A percentile compares a stretch with the other conserved stretches of the same genome.
Evolutionary conservation across 1,140 invertebrate genomes (phyloP).

Genomic region (Chelonus insularis): DNA sequence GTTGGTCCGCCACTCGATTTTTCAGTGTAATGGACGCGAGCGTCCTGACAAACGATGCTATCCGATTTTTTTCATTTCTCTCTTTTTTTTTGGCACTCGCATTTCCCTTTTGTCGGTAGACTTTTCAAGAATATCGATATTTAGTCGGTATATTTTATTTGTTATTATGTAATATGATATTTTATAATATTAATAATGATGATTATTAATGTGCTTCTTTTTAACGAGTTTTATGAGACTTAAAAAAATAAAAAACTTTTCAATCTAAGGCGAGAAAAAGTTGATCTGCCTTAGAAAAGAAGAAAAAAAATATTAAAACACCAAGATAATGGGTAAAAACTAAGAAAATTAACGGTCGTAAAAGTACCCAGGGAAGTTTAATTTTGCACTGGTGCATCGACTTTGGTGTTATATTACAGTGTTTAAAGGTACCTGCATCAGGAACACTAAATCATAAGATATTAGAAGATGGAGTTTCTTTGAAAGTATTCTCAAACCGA

Average conservation of each 20-base stretch:
- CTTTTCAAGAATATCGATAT: too few relatives aligned
- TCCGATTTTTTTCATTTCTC: constrained; percentile 33
- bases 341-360: constrained; percentile 4
- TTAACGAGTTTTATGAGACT: too few relatives aligned
- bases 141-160: too few relatives aligned
- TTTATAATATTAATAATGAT: too few relatives aligned
- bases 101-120: neutral
- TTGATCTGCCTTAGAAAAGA: too few relatives aligned
- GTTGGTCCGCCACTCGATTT: constrained; percentile 52
- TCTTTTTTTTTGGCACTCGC: neutral
- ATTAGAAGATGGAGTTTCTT: constrained; percentile 45
- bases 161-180: too few relatives aligned
- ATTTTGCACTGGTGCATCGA: constrained; percentile 48
- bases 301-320: too few relatives aligned
- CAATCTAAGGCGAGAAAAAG: too few relatives aligned
- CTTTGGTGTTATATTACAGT: constrained; percentile 30
- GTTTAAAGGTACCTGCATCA: constrained; percentile 49
- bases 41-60: constrained; percentile 52
- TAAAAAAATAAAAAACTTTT: too few relatives aligned
- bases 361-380: constrained; percentile 44
- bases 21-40: constrained; percentile 54
- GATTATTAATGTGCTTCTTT: too few relatives aligned
- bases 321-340: neutral
- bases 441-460: constrained; percentile 56
- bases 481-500: too few relatives aligned